These are phyloP conservation scores for Papilio glaucus DNA, from an alignment of 1,140 invertebrate species.

Conservation along the genomic window DNA sequence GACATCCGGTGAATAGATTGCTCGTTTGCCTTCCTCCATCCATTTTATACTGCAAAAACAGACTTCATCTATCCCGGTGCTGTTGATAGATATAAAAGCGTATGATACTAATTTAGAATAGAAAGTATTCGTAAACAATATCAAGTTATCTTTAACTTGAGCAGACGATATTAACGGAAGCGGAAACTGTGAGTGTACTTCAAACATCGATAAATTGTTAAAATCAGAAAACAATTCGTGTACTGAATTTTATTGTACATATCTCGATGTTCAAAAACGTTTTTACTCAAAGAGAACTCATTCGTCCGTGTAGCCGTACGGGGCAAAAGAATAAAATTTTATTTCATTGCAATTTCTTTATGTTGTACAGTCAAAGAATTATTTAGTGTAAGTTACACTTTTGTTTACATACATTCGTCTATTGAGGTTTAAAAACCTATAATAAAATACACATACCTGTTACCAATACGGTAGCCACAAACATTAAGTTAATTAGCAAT, in stretches of 20 bases:
- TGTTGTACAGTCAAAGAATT: not conserved
- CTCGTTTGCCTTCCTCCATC: no score
- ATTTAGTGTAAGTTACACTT: not conserved
- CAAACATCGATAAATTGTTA: slow-evolving; percentile 7
- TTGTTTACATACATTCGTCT: not conserved
- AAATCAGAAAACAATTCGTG: slow-evolving; percentile 8
- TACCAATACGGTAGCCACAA: no score
- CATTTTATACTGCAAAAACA: no score
- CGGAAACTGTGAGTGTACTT: slow-evolving; percentile 1
- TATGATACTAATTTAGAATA: not conserved
- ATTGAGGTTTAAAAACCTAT: not conserved
- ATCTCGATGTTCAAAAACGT: slow-evolving; percentile 9
- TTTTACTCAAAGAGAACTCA: slow-evolving; percentile 9
- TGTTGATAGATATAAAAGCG: no score
- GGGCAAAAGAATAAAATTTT: not conserved
- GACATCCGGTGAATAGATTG: no score
- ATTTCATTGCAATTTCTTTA: not conserved
- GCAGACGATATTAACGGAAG: not conserved
- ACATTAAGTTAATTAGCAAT: no score
- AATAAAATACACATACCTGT: not conserved
- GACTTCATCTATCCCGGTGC: no score
- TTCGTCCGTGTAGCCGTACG: not conserved
- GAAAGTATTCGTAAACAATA: not conserved
- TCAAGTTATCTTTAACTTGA: not conserved
- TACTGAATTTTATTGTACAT: not conserved